Evolutionary conservation across 2,797 vertebrate genomes (phyloP), one percentile per base, ranked within the genome.

Genomic region (Sternotherus odoratus): DNA sequence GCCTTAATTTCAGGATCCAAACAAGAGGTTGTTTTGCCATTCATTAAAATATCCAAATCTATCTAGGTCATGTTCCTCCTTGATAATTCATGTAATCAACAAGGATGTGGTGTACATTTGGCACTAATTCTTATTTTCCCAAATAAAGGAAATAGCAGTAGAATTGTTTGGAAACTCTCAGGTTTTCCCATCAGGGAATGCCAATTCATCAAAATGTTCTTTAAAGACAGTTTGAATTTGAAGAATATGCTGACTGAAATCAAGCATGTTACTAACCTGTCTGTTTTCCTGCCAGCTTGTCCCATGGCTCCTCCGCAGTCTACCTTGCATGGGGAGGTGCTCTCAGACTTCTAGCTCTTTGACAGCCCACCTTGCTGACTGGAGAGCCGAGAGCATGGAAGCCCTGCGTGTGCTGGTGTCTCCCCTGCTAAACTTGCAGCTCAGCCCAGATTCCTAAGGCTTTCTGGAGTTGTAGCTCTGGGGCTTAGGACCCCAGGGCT

Each of bases 201-300:
- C 50, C 83, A 95, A 89, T 39, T 92, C 80, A 60, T 83, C 86
- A 88, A 93, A 96, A 95, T 92, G 88, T 94, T 95, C 94, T 89
- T 57, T 87, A 91, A 89, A 85, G 85, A 74, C 75, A 1, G 1
- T 92, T 95, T 95, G 51, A 43, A 82, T 97, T 95, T 94, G 89
- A 85, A 80, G 93, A 83, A 93, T 85, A 66, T 57, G 26, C 26
- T 26, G 26, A 57, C 56, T 57, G 56, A 33, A 66, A 66, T 60
- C 77, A 17, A 89, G 82, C 82, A 87, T 75, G 94, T 88, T 93
- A 56, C 89, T 51, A 77, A 90, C 92, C 69, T 91, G 53, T 77
- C 77, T 81, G 51, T 69, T 92, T 94, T 94, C 80, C 83, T 86
- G 88, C 84, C 91, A 96, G 82, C 46, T 88, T 94, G 77, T 66